Base-by-base conservation (phyloP, 2,888 invertebrate genomes). In the Maniola hyperantus region DNA sequence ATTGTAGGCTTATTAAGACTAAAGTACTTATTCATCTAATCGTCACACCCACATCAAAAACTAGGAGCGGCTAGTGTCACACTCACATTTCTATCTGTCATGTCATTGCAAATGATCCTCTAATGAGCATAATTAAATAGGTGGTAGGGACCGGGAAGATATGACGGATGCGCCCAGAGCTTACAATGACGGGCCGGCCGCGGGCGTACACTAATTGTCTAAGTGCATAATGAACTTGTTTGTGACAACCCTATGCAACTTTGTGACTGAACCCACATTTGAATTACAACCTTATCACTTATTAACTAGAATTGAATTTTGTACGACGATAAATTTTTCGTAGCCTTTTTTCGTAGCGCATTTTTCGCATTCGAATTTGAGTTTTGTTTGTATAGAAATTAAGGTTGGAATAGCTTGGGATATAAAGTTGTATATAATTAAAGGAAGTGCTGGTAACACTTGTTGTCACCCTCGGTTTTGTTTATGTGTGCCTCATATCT, bases 161-260 rank as follows among this genome's bases (percentile, higher is more conserved):
- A 81, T 79, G 76, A 79, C 85, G 89, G 89, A 88, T 89, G 74
- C 79, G 84, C 87, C 79, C 77, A 81, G 80, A 85, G 87, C 80
- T 80, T 80, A 82, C 82, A 83, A 79, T 80, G 83, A 76, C 77
- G 68, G 74, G 75, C 74, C 73, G 75, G 79, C 87, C 81, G 77
- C 82, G 72, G 81, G 89, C 85, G 82, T 89, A 89, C 91, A 90
- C 84, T 91, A 89, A 91, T 91, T 91, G 89, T 90, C 84, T 90
- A 91, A 91, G 91, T 91, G 89, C 83, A 89, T 91, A 91, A 91
- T 89, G 84, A 90, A 89, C 89, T 89, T 89, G 82, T 89, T 85
- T 82, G 82, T 79, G 81, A 80, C 85, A 87, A 80, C 88, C 87
- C 85, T 88, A 79, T 75, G 74, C 74, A 79, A 78, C 75, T 81